Evolutionary conservation across 1,140 invertebrate species (phyloP).

Genomic region (Parasteatoda tepidariorum): DNA sequence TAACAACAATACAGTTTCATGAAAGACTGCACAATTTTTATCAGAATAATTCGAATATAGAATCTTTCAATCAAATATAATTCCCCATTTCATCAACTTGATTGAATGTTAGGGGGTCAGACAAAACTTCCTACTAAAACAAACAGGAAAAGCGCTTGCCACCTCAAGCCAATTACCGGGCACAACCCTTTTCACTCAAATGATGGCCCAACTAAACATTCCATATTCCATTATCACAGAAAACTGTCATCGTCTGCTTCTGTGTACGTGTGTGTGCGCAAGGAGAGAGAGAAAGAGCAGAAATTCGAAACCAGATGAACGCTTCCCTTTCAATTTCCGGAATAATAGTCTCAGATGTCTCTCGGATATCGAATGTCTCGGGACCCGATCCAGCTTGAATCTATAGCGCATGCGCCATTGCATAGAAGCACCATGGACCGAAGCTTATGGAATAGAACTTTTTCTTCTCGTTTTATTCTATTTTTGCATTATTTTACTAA

Average conservation of each 20-base stretch:
- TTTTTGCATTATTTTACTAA: too few relatives aligned
- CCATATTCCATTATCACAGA: slow-evolving; percentile 44
- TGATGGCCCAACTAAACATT: slow-evolving; percentile 19
- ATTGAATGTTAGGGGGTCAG: too few relatives aligned
- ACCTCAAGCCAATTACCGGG: background rate
- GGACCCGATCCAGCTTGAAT: slow-evolving; percentile 7
- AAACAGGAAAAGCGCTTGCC: background rate
- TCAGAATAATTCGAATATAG: too few relatives aligned
- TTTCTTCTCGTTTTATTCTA: background rate
- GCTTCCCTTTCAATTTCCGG: slow-evolving; percentile 57
- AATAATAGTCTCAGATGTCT: slow-evolving; percentile 60
- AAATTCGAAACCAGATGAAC: slow-evolving; percentile 32
- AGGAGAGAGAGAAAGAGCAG: background rate
- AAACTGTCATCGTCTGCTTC: slow-evolving; percentile 13
- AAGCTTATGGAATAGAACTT: background rate
- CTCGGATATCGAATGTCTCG: slow-evolving; percentile 42
- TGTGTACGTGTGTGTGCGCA: slow-evolving; percentile 27
- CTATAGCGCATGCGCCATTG: background rate
- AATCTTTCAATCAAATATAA: too few relatives aligned
- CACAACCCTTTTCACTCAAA: slow-evolving; percentile 49
- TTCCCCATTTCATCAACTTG: too few relatives aligned
- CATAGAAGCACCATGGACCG: slow-evolving; percentile 38
- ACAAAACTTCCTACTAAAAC: background rate
- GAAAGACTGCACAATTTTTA: too few relatives aligned
- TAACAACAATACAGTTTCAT: too few relatives aligned